Percentiles rank a stretch among this genome's conserved stretches.
Evolutionary conservation across 1,140 invertebrate genomes (phyloP).

Genomic region (Trichoplusia ni): DNA sequence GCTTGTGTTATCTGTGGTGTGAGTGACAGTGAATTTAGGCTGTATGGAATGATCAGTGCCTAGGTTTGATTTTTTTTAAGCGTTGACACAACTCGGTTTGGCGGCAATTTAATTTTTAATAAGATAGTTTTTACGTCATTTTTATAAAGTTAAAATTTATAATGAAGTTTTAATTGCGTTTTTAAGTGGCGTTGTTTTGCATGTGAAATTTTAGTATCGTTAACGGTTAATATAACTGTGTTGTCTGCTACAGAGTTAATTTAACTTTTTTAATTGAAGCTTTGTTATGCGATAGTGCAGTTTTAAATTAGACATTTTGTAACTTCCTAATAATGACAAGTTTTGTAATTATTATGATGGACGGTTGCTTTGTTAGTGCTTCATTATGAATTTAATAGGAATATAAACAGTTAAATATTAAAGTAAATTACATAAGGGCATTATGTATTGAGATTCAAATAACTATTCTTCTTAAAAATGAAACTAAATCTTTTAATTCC

Average conservation of each 20-base stretch:
- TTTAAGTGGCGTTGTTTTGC: conserved; percentile 35
- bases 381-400: neutral
- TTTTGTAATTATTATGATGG: conserved; percentile 2
- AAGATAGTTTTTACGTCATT: conserved; percentile 31
- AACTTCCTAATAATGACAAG: neutral
- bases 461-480: no score
- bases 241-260: conserved; percentile 19
- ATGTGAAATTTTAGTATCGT: conserved; percentile 36
- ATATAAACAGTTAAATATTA: no score
- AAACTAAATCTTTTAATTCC: no score
- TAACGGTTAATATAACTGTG: conserved; percentile 36
- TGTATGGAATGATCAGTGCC: conserved; percentile 33
- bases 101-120: conserved; percentile 21
- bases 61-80: conserved; percentile 37
- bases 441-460: no score
- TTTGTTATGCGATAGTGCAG: neutral
- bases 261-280: conserved; percentile 20
- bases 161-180: conserved; percentile 29
- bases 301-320: conserved; percentile 27
- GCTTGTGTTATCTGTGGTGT: conserved; percentile 48
- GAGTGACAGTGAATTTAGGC: conserved; percentile 32
- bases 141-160: conserved; percentile 25
- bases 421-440: no score
- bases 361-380: neutral
- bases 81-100: conserved; percentile 38